A percentile compares a stretch with the other conserved stretches of the same genome.
These are phyloP conservation scores for Netelia melanura DNA, from an alignment of 2,888 invertebrate genomes.

Conservation along the genomic window DNA sequence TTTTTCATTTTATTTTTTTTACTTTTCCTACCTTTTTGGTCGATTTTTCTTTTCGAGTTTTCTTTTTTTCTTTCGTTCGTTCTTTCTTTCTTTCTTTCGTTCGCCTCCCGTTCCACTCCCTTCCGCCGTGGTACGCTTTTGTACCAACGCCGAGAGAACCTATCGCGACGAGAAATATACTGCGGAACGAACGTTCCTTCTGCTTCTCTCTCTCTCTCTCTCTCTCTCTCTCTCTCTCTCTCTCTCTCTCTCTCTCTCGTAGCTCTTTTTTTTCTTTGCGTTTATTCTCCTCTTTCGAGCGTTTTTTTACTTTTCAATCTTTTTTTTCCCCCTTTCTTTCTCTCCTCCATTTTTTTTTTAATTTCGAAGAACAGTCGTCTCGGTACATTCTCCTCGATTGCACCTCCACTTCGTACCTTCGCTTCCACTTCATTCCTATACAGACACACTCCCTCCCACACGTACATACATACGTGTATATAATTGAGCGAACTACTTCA, in stretches of 20 bases:
- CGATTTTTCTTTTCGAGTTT: conserved; percentile 5
- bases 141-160: conserved; percentile 1
- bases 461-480: not conserved
- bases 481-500: conserved; percentile 26
- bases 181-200: conserved; percentile 13
- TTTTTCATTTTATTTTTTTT: not conserved
- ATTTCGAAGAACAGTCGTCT: conserved; percentile 35
- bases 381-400: conserved; percentile 51
- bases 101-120: conserved; percentile 40
- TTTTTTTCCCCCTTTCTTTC: not conserved
- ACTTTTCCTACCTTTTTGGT: too few relatives aligned
- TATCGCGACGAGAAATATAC: conserved; percentile 7
- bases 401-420: conserved; percentile 31
- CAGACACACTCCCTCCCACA: too few relatives aligned
- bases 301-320: conserved; percentile 14
- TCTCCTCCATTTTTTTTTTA: conserved; percentile 12
- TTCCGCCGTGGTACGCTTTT: conserved; percentile 18
- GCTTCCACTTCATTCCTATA: not conserved
- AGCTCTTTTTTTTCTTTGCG: conserved; percentile 19
- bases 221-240: not conserved
- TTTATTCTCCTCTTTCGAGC: conserved; percentile 22
- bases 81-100: conserved; percentile 10
- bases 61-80: conserved; percentile 4
- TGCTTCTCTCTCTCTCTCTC: not conserved
- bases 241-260: too few relatives aligned